Evolutionary conservation across 2,888 invertebrate species (phyloP), one percentile per base, ranked within the genome.

Genomic region (Gibbula magus): DNA sequence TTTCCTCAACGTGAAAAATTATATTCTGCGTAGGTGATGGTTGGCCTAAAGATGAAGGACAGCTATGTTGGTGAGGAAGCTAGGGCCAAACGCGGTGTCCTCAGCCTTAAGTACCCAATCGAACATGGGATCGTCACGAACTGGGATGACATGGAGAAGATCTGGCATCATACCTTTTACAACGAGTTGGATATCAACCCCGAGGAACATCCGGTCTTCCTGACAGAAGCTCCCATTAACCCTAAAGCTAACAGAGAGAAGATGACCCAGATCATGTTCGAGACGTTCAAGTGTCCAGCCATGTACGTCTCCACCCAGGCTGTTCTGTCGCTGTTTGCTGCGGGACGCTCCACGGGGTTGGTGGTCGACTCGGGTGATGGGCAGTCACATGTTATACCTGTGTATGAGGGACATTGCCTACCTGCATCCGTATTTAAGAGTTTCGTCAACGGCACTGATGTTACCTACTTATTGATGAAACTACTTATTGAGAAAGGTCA

Each of bases 231-330:
- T 75, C 96, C 97, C 85, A 94, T 96, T 89, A 97, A 97, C 94
- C 97, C 97, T 86, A 96, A 97, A 93, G 96, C 96, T 90, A 97
- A 96, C 94, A 94, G 96, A 91, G 96, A 96, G 93, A 97, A 97
- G 95, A 78, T 78, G 78, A 78, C 77, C 39, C 39, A 77, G 66
- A 66, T 77, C 20, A 77, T 77, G 70, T 73, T 73, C 45, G 70
- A 73, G 45, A 73, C 70, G 10, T 73, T 73, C 70, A 97, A 97
- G 94, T 96, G 96, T 86, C 97, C 97, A 86, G 97, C 97, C 91
- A 97, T 97, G 96, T 97, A 97, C 94, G 97, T 97, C 86, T 97
- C 97, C 92, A 97, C 97, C 94, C 97, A 97, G 94, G 97, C 97
- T 90, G 97, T 97, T 88, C 95, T 97, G 84, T 97, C 97, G 54